A percentile compares a stretch with the other conserved stretches of the same genome.
phyloP scores from a whole-genome alignment of 2,888 invertebrate species.

The Chloroclystis v-ata region DNA sequence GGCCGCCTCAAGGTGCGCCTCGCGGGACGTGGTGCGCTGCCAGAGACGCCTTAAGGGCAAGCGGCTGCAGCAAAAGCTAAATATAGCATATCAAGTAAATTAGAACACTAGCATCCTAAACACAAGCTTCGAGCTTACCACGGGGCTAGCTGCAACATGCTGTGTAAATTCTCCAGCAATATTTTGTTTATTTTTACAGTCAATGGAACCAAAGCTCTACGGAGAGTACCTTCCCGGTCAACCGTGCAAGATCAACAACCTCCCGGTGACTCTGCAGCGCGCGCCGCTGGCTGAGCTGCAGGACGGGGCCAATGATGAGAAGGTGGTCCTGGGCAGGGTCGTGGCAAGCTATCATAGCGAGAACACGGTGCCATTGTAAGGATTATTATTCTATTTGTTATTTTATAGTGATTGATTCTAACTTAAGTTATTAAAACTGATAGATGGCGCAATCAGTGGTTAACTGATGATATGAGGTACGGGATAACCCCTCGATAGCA shows the following conservation, averaged over 20 bases:
- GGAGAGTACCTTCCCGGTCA: constrained; percentile 80
- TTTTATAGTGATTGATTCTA: no score
- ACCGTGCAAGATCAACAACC: constrained; percentile 40
- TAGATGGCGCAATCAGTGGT: no score
- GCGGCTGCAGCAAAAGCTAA: constrained; percentile 64
- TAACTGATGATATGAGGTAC: no score
- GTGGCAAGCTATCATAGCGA: constrained; percentile 88
- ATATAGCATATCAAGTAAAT: no score
- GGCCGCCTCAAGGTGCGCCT: constrained; percentile 81
- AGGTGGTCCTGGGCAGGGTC: constrained; percentile 86
- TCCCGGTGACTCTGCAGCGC: constrained; percentile 49
- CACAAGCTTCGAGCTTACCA: neutral
- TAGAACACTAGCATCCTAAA: neutral
- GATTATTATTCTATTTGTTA: neutral
- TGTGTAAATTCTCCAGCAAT: neutral
- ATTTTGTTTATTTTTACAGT: constrained; percentile 57
- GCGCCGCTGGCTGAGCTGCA: constrained; percentile 73
- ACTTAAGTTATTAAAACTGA: no score
- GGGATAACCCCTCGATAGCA: no score
- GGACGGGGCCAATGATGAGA: constrained; percentile 81
- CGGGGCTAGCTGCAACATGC: neutral
- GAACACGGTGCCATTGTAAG: constrained; percentile 88
- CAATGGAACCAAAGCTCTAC: constrained; percentile 81
- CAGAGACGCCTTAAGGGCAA: constrained; percentile 87
- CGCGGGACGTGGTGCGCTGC: constrained; percentile 80